A percentile compares a stretch with the other conserved stretches of the same genome.
Conservation (phyloP, 1,140 invertebrate species). For the Potamilus streckersoni region DNA sequence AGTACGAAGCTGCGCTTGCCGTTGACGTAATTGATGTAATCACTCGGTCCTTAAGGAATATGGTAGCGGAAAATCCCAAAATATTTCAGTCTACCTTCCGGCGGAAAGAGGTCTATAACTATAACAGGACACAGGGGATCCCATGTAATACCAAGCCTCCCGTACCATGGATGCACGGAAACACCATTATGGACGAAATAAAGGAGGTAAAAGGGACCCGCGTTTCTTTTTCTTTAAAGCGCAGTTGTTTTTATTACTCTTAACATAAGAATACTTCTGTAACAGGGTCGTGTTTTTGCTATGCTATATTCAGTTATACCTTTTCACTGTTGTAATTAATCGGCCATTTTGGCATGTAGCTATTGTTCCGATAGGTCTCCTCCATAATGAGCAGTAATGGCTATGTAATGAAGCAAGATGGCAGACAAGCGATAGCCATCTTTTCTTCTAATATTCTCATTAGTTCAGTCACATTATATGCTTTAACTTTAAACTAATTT, state of each 20-base stretch:
- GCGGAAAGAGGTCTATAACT: constrained; percentile 52
- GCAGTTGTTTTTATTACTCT: not conserved
- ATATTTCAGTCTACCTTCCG: constrained; percentile 57
- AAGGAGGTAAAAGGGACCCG: constrained; percentile 36
- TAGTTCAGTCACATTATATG: too few relatives aligned
- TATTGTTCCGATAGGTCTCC: too few relatives aligned
- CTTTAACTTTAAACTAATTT: too few relatives aligned
- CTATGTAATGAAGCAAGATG: not conserved
- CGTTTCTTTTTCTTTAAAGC: not conserved
- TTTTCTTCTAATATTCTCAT: too few relatives aligned
- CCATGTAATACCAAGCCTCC: constrained; percentile 46
- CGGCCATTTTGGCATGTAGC: not conserved
- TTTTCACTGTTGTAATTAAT: not conserved
- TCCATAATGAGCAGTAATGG: not conserved
- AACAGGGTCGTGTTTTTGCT: constrained; percentile 1
- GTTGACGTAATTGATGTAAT: constrained; percentile 53
- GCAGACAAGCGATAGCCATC: too few relatives aligned
- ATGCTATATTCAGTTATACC: constrained; percentile 1
- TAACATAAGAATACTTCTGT: not conserved
- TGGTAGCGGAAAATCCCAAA: constrained; percentile 48
- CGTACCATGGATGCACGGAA: constrained; percentile 56
- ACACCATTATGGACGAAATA: constrained; percentile 42
- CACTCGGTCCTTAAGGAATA: constrained; percentile 40
- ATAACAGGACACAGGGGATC: constrained; percentile 52
- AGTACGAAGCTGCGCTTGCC: constrained; percentile 56